Conservation (phyloP, 2,797 vertebrate species). For the Anguilla anguilla region DNA sequence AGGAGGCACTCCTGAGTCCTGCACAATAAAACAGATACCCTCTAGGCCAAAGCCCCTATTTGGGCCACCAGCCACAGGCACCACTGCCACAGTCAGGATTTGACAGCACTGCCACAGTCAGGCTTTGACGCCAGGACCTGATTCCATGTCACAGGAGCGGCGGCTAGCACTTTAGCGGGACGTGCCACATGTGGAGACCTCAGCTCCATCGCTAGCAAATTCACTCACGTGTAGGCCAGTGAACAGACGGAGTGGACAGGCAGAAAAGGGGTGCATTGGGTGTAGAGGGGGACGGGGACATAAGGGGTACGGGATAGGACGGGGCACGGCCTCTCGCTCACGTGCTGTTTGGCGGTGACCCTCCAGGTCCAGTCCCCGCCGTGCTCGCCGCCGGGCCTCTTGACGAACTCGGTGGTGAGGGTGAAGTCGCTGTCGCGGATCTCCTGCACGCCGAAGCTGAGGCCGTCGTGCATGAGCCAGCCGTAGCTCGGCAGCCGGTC, state of each 20-base stretch:
- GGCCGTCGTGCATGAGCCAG: constrained; percentile 91
- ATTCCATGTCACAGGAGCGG: neutral
- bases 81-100: neutral
- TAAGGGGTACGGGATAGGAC: neutral
- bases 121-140: neutral
- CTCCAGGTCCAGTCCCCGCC: constrained; percentile 98
- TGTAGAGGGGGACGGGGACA: neutral
- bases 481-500: constrained; percentile 84
- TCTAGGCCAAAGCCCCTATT: neutral
- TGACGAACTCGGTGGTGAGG: constrained; percentile 88
- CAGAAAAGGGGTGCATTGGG: neutral
- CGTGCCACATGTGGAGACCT: neutral
- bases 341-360: constrained; percentile 82
- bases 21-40: too few species aligned
- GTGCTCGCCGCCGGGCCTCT: constrained; percentile 83
- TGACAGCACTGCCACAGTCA: neutral
- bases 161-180: neutral
- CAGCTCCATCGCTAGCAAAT: neutral
- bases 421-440: constrained; percentile 79
- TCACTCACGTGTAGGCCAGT: neutral
- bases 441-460: constrained; percentile 87
- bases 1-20: neutral
- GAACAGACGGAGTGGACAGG: neutral
- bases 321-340: constrained; percentile 53
- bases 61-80: neutral